Evolutionary conservation across 2,113 vertebrate species (phyloP).

Genomic region (Desmodus rotundus): DNA sequence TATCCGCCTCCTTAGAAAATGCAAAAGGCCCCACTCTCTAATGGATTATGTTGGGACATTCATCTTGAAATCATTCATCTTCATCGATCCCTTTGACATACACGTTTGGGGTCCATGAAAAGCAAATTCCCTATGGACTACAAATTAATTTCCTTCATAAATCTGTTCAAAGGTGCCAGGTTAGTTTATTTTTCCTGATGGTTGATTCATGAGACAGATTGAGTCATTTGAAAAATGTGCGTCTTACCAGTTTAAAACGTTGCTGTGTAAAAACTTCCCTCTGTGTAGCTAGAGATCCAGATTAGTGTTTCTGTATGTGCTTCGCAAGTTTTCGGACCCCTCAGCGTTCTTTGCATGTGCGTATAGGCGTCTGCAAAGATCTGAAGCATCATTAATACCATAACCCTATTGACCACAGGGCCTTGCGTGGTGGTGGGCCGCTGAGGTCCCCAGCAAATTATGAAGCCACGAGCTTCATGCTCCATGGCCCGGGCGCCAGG

Average conservation of each 20-base stretch:
- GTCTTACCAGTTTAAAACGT: not conserved
- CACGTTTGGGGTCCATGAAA: constrained; percentile 17
- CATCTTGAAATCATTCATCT: constrained; percentile 51
- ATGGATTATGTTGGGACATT: not conserved
- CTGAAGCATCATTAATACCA: not conserved
- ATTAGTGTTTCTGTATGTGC: not conserved
- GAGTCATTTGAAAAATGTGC: not conserved
- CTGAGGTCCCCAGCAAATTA: not conserved
- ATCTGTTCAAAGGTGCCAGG: not conserved
- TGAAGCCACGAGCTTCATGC: not conserved
- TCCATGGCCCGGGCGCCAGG: not conserved
- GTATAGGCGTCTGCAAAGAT: not conserved
- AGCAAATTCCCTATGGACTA: constrained; percentile 19
- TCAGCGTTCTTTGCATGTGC: not conserved
- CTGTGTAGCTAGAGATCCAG: not conserved
- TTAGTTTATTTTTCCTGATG: constrained; percentile 28
- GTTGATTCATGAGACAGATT: not conserved
- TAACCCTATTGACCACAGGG: not conserved
- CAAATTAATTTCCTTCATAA: constrained; percentile 57
- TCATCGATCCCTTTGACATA: constrained; percentile 59
- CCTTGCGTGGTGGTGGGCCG: accelerated
- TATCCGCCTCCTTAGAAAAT: constrained; percentile 3
- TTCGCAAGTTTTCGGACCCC: not conserved
- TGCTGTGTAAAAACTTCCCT: not conserved
- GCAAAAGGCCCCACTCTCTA: not conserved